These are phyloP conservation scores for Pelodytes ibericus DNA, from an alignment of 2,797 vertebrate genomes.

Conservation along the genomic window DNA sequence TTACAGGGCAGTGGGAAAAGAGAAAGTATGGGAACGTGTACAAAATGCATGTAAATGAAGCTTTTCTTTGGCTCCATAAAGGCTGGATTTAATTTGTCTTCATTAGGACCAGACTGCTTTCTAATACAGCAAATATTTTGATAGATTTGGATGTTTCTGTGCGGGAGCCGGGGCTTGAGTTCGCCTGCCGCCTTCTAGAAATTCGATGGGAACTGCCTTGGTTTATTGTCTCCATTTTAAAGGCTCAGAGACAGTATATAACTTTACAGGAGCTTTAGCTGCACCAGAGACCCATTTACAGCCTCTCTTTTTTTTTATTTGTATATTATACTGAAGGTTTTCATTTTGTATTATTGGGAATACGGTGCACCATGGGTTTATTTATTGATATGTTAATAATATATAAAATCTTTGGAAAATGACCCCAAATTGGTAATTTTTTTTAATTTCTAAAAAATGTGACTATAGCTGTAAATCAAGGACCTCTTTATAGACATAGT, in stretches of 20 bases:
- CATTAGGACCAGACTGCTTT: constrained; percentile 37
- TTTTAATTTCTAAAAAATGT: too few relatives aligned
- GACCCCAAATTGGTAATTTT: too few relatives aligned
- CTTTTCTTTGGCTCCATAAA: constrained; percentile 12
- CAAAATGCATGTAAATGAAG: constrained; percentile 16
- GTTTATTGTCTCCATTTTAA: neutral
- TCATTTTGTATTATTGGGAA: too few relatives aligned
- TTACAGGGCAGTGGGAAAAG: too few relatives aligned
- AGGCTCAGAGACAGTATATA: neutral
- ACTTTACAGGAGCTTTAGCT: too few relatives aligned
- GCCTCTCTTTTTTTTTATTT: neutral
- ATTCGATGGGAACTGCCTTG: neutral
- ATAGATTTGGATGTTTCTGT: constrained; percentile 4
- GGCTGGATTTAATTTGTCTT: constrained; percentile 29
- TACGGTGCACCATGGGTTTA: too few relatives aligned
- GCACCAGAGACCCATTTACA: too few relatives aligned
- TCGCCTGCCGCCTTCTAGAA: neutral
- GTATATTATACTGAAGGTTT: too few relatives aligned
- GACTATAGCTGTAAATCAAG: too few relatives aligned
- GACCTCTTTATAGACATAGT: too few relatives aligned
- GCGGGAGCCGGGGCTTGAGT: neutral
- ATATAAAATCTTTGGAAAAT: too few relatives aligned
- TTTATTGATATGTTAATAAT: too few relatives aligned
- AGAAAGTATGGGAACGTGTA: constrained; percentile 19
- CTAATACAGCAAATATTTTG: constrained; percentile 42